Conservation (phyloP, 2,113 vertebrate genomes). For the Orientallactaga bullata region DNA sequence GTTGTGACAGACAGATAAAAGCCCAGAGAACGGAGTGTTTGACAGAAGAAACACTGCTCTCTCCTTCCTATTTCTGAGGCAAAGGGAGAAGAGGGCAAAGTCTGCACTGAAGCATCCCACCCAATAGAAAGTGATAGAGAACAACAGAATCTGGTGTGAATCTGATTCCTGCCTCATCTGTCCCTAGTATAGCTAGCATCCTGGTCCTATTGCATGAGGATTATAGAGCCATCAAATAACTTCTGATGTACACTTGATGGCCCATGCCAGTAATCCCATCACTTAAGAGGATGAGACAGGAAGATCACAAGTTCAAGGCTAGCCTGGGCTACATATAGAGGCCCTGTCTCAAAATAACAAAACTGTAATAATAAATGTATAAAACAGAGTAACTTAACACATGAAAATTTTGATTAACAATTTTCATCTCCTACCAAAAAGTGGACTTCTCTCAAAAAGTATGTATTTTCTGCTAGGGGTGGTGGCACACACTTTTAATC, state of each 20-base stretch:
- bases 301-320: neutral
- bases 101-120: neutral
- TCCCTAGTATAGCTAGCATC: neutral
- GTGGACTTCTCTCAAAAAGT: neutral
- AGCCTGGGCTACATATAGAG: neutral
- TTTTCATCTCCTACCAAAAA: conserved; percentile 38
- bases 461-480: too few relatives aligned
- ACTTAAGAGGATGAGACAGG: neutral
- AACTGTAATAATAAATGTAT: neutral
- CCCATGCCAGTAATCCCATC: neutral
- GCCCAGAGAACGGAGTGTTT: neutral
- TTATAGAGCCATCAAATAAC: neutral
- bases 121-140: neutral
- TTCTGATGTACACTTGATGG: neutral
- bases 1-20: neutral
- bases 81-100: neutral
- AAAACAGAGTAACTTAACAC: conserved; percentile 4
- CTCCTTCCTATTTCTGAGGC: neutral
- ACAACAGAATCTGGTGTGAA: neutral
- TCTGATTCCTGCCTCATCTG: neutral
- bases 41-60: neutral
- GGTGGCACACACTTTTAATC: too few relatives aligned
- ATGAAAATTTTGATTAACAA: neutral
- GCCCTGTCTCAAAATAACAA: neutral
- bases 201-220: neutral